Base-by-base conservation (phyloP, 2,888 invertebrate genomes). In the Oscheius myriophilus region DNA sequence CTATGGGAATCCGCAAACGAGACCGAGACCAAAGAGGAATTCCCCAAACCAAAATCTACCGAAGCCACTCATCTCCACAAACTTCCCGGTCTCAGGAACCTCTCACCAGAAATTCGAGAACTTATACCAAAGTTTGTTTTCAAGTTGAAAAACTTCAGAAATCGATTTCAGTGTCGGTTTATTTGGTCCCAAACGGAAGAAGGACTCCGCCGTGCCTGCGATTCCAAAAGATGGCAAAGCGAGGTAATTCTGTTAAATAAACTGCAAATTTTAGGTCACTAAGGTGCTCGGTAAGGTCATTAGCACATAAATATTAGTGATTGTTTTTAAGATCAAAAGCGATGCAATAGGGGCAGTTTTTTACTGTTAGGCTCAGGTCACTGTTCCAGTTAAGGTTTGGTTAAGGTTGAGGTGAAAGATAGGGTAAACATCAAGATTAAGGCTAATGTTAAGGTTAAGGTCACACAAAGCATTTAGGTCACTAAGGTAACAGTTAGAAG, bases 171-270 rank as follows among this genome's bases (percentile, higher is more conserved):
- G 61, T 49, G 25, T 61, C 12, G 49, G 21, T 23, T 12, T 61
- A 14, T n/a, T 18, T 2, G 26, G 25, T 25, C 46, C 33, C 14
- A 53, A 54, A 46, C 18, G 53, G 16, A 57, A 46, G 41, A 46
- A 49, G 52, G 62, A 62, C n/a, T 33, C 33, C 33, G 51, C 49
- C 1, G 70, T 49, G 4, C 72, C 74, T 3, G 25, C 57, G 6
- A 46, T 76, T 14, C 76, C 72, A 12, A 64, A 69, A 0, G 55
- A 51, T 46, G 70, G 3, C 33, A 33, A 33, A 33, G 33, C 9
- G 33, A 33, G 69, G 49, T 62, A 16, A n/a, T n/a, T n/a, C n/a
- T n/a, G n/a, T n/a, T n/a, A n/a, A n/a, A n/a, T n/a, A n/a, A n/a
- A n/a, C n/a, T 53, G 62, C 23, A n/a, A 11, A 11, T 3, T 21